phyloP scores from a whole-genome alignment of 2,888 invertebrate species.

The Drosophila neonasuta region DNA sequence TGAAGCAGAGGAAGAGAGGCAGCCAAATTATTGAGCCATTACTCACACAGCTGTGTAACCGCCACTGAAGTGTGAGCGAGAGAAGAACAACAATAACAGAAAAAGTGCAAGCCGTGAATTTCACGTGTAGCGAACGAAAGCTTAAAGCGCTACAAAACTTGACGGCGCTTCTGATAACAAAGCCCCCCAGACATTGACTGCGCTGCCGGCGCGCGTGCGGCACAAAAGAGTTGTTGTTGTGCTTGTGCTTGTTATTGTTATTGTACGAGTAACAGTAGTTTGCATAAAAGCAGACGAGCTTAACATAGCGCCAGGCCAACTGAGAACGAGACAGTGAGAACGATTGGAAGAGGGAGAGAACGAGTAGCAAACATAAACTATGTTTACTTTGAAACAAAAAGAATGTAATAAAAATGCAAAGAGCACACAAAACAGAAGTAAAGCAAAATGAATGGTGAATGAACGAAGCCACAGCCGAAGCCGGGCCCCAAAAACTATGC shows the following conservation, averaged over 20 bases:
- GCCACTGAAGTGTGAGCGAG: conserved; percentile 21
- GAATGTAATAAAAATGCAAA: conserved; percentile 30
- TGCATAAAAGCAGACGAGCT: conserved; percentile 44
- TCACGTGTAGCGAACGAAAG: conserved; percentile 55
- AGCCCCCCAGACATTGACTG: conserved; percentile 27
- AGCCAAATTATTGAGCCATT: conserved; percentile 72
- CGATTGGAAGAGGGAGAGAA: not conserved
- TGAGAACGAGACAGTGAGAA: conserved; percentile 1
- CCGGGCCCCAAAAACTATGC: conserved; percentile 42
- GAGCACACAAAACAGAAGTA: conserved; percentile 34
- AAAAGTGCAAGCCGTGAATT: conserved; percentile 50
- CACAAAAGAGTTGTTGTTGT: conserved; percentile 29
- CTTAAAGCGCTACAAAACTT: conserved; percentile 52
- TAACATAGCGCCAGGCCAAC: conserved; percentile 3
- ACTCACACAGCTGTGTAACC: conserved; percentile 54
- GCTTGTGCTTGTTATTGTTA: conserved; percentile 19
- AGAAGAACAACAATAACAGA: conserved; percentile 34
- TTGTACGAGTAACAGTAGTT: conserved; percentile 41
- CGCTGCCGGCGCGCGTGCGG: conserved; percentile 25
- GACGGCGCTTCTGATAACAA: conserved; percentile 51
- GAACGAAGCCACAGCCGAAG: conserved; percentile 25
- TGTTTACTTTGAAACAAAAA: conserved; percentile 47
- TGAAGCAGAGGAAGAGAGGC: conserved; percentile 4
- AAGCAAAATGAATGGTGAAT: conserved; percentile 51
- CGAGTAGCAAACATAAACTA: conserved; percentile 29